Conservation (phyloP, 2,888 invertebrate species). For the Diaphora mendica region DNA sequence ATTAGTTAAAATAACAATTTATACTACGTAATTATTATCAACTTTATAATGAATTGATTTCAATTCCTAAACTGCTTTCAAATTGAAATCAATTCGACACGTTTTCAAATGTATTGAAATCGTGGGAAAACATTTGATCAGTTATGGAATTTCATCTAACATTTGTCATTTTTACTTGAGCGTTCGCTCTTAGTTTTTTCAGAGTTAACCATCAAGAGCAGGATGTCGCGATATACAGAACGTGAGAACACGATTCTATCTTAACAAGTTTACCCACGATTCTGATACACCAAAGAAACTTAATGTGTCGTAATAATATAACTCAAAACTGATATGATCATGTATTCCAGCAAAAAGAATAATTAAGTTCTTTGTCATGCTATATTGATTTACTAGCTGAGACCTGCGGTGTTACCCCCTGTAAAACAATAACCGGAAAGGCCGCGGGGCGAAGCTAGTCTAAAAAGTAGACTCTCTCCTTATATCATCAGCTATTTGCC, state of each 20-base stretch:
- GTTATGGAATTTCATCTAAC: not conserved
- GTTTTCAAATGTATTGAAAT: not conserved
- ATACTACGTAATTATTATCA: not conserved
- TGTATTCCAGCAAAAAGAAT: conserved; percentile 12
- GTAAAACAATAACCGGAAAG: too few species aligned
- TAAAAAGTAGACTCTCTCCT: too few species aligned
- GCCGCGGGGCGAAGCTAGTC: too few species aligned
- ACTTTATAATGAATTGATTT: conserved; percentile 14
- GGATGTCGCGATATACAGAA: conserved; percentile 51
- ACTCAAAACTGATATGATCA: conserved; percentile 22
- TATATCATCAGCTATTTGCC: too few species aligned
- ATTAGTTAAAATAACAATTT: not conserved
- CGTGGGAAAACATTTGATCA: not conserved
- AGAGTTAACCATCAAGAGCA: conserved; percentile 40
- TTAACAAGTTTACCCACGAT: conserved; percentile 57
- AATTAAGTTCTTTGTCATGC: conserved; percentile 15
- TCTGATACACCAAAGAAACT: conserved; percentile 48
- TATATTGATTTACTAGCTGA: not conserved
- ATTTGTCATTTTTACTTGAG: conserved; percentile 19
- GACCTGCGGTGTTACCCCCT: too few species aligned
- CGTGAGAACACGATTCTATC: conserved; percentile 53
- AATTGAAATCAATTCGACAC: not conserved
- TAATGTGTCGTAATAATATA: conserved; percentile 42
- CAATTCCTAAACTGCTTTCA: not conserved
- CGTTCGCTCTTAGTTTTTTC: conserved; percentile 42